phyloP scores from a whole-genome alignment of 2,888 invertebrate genomes.

The Tetrapedia diversipes region DNA sequence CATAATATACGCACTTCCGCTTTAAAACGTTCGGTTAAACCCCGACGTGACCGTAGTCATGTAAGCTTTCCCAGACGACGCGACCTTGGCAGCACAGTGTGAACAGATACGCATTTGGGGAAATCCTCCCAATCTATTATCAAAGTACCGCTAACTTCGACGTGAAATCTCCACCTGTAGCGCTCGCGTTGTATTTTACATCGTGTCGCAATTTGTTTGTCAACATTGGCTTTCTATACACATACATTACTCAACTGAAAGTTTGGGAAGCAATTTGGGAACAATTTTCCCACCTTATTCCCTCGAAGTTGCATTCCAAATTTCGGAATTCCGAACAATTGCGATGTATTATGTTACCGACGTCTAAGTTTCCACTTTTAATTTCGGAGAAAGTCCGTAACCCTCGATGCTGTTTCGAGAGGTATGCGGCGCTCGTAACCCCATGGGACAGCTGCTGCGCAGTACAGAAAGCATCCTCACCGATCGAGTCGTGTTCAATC shows the following conservation, averaged over 20 bases:
- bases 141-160: background rate
- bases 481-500: slow-evolving; percentile 25
- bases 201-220: background rate
- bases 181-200: background rate
- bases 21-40: background rate
- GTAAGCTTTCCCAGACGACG: slow-evolving; percentile 10
- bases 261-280: too few species aligned
- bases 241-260: too few species aligned
- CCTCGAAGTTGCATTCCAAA: background rate
- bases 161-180: background rate
- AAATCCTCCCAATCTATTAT: slow-evolving; percentile 12
- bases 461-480: slow-evolving; percentile 14
- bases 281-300: too few species aligned
- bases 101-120: slow-evolving; percentile 21
- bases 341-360: background rate
- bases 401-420: background rate
- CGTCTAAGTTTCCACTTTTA: background rate
- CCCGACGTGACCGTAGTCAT: slow-evolving; percentile 52
- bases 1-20: background rate
- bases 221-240: background rate
- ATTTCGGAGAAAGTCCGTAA: background rate
- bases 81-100: slow-evolving; percentile 37
- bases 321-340: background rate
- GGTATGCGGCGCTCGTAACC: background rate
- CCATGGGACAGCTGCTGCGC: slow-evolving; percentile 2